These are phyloP conservation scores for Patella pellucida DNA, from an alignment of 2,888 invertebrate species.

Conservation along the genomic window DNA sequence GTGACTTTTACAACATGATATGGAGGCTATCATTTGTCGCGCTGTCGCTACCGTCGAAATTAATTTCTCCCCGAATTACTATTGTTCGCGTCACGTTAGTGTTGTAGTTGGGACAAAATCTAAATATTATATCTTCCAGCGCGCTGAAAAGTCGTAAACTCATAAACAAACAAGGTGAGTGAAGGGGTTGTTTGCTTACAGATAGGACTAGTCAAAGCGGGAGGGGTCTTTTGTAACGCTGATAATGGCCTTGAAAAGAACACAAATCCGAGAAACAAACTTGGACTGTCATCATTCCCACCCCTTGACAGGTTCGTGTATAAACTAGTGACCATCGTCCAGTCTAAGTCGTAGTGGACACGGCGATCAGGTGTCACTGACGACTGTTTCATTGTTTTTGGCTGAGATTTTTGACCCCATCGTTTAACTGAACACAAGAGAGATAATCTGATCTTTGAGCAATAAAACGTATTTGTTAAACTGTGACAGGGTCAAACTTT, in stretches of 20 bases:
- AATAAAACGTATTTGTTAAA: conserved; percentile 11
- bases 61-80: neutral
- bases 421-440: conserved; percentile 9
- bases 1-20: conserved; percentile 8
- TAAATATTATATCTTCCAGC: conserved; percentile 6
- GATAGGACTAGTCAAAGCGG: conserved; percentile 9
- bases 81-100: conserved; percentile 8
- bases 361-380: conserved; percentile 11
- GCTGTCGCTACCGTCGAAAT: conserved; percentile 11
- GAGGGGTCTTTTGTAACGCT: conserved; percentile 4
- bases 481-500: conserved; percentile 10
- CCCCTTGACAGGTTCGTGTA: conserved; percentile 11
- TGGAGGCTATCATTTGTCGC: conserved; percentile 6
- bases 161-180: conserved; percentile 7
- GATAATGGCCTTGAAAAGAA: conserved; percentile 11
- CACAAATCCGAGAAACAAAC: conserved; percentile 8
- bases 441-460: conserved; percentile 6
- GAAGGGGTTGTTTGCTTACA: conserved; percentile 11
- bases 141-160: conserved; percentile 9
- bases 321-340: conserved; percentile 6
- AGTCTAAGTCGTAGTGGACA: neutral
- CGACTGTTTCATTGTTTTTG: conserved; percentile 7
- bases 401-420: conserved; percentile 9
- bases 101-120: conserved; percentile 10
- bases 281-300: conserved; percentile 1